Evolutionary conservation across 1,140 invertebrate genomes (phyloP), one percentile per base, ranked within the genome.

Genomic region (Sesamia nonagrioides): DNA sequence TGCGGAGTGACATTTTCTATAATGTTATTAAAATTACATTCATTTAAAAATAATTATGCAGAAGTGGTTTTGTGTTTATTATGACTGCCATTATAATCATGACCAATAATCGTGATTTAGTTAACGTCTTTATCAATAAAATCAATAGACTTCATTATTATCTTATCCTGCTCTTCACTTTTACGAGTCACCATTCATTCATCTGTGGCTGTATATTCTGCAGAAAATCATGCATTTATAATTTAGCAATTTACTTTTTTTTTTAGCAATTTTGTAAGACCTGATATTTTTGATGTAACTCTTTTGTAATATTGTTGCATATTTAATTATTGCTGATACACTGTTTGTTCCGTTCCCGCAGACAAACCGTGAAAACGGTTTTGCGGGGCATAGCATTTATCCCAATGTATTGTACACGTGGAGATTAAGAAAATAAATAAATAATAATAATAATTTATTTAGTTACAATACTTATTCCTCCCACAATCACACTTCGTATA

Each of bases 401-500:
- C n/a, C n/a, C n/a, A n/a, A n/a, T n/a, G n/a, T n/a, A n/a, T n/a
- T n/a, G n/a, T n/a, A n/a, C n/a, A n/a, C n/a, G n/a, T n/a, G n/a
- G n/a, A n/a, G n/a, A n/a, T n/a, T n/a, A n/a, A n/a, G n/a, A n/a
- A n/a, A n/a, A n/a, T n/a, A n/a, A n/a, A n/a, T n/a, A n/a, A n/a
- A n/a, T n/a, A n/a, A n/a, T n/a, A n/a, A n/a, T n/a, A n/a, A n/a
- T n/a, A n/a, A n/a, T 69, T 27, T 11, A 48, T 69, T 69, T 48
- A 33, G 66, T 27, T 69, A 69, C 66, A 69, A 50, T 7, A 48
- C 13, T 66, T 21, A 18, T 69, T 69, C 6, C 6, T n/a, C 66
- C 13, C 1, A 50, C 66, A 69, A 66, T 66, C 61, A 42, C 8
- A 21, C 40, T 45, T 45, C 4, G 52, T 13, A 72, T 54, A 58